A percentile compares a stretch with the other conserved stretches of the same genome.
phyloP scores from a whole-genome alignment of 2,888 invertebrate species.

The Drosophila formosana region DNA sequence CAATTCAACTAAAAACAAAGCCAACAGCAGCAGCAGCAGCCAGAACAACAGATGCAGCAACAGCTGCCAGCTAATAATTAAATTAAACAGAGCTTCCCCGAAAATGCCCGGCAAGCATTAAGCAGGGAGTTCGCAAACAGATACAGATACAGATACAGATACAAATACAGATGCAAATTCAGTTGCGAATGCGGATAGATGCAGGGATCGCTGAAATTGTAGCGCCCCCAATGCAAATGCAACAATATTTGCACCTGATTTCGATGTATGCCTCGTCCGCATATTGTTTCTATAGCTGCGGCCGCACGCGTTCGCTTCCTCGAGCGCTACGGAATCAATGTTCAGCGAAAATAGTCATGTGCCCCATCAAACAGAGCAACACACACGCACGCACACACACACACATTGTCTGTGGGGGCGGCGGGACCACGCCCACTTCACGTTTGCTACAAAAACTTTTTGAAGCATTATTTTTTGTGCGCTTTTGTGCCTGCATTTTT shows the following conservation, averaged over 20 bases:
- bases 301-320: slow-evolving; percentile 20
- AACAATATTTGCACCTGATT: slow-evolving; percentile 79
- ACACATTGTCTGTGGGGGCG: slow-evolving; percentile 26
- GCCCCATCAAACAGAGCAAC: background rate
- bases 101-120: slow-evolving; percentile 57
- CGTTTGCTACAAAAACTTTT: slow-evolving; percentile 32
- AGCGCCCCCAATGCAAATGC: slow-evolving; percentile 54
- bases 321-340: slow-evolving; percentile 43
- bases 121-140: slow-evolving; percentile 29
- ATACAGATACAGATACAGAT: background rate
- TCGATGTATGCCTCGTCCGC: slow-evolving; percentile 41
- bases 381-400: slow-evolving; percentile 21
- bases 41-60: slow-evolving; percentile 23
- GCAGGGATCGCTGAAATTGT: slow-evolving; percentile 26
- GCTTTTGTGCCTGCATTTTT: slow-evolving; percentile 62
- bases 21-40: background rate
- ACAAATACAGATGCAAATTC: background rate
- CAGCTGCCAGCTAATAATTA: slow-evolving; percentile 68
- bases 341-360: slow-evolving; percentile 8
- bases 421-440: slow-evolving; percentile 28
- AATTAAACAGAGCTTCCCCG: slow-evolving; percentile 53
- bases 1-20: slow-evolving; percentile 54
- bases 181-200: slow-evolving; percentile 4
- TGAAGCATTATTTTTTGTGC: slow-evolving; percentile 40
- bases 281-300: slow-evolving; percentile 50